phyloP scores from a whole-genome alignment of 1,140 invertebrate species.

The Matsumurasca onukii region DNA sequence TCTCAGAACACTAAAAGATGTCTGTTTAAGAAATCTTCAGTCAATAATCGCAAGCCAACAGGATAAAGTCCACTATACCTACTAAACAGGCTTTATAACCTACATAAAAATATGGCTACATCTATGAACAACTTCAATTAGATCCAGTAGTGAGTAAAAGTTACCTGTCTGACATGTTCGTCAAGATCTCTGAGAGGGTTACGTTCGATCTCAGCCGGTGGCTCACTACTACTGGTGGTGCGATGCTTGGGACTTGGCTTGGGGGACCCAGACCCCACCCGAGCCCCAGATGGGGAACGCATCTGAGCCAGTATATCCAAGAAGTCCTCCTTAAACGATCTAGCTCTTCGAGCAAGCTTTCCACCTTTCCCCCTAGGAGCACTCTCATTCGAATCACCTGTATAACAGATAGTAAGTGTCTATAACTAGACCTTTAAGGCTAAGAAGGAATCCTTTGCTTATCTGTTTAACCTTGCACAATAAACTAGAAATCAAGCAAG shows the following conservation, averaged over 20 bases:
- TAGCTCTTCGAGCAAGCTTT: slow-evolving; percentile 77
- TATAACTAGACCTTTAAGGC: too few relatives aligned
- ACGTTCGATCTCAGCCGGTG: slow-evolving; percentile 46
- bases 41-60: too few relatives aligned
- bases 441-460: too few relatives aligned
- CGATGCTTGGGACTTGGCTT: slow-evolving; percentile 48
- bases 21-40: too few relatives aligned
- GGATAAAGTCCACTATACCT: too few relatives aligned
- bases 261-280: slow-evolving; percentile 32
- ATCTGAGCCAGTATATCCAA: slow-evolving; percentile 85
- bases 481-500: too few relatives aligned
- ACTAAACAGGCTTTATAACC: too few relatives aligned
- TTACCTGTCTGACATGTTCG: slow-evolving; percentile 62
- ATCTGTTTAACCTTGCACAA: too few relatives aligned
- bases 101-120: too few relatives aligned
- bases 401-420: not conserved
- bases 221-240: slow-evolving; percentile 47
- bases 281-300: slow-evolving; percentile 60
- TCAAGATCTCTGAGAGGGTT: slow-evolving; percentile 59
- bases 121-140: too few relatives aligned
- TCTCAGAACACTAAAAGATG: too few relatives aligned
- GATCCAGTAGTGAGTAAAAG: not conserved
- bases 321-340: slow-evolving; percentile 90
- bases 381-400: slow-evolving; percentile 34
- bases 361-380: slow-evolving; percentile 54